phyloP scores from a whole-genome alignment of 2,113 vertebrate species.

The Colinus virginianus region DNA sequence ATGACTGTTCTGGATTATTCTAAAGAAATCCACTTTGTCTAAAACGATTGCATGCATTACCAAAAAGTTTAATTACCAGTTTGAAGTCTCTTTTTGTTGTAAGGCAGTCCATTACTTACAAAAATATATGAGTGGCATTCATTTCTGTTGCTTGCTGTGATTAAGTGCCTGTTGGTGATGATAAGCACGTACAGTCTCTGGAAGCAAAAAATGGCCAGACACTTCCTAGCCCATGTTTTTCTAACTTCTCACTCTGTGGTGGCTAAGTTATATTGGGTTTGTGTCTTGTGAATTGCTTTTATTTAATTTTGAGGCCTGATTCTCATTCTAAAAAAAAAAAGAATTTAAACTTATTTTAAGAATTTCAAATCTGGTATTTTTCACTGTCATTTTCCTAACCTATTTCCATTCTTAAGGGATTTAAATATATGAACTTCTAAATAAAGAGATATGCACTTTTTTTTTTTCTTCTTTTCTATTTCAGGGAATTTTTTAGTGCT shows the following conservation, averaged over 20 bases:
- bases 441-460: not conserved
- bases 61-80: not conserved
- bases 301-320: not conserved
- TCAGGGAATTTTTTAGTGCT: not conserved
- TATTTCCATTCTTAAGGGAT: constrained; percentile 1
- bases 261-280: not conserved
- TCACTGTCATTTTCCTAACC: not conserved
- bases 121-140: fast-evolving
- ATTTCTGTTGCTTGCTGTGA: not conserved
- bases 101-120: not conserved
- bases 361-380: not conserved
- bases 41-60: not conserved
- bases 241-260: not conserved
- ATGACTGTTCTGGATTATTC: not conserved
- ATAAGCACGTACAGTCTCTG: not conserved
- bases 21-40: not conserved
- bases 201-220: not conserved
- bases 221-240: not conserved
- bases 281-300: not conserved
- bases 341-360: not conserved
- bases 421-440: constrained; percentile 28
- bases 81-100: not conserved
- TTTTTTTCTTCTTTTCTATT: not conserved
- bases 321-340: not conserved
- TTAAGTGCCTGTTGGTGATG: not conserved